A percentile compares a stretch with the other conserved stretches of the same genome.
phyloP scores from a whole-genome alignment of 2,797 vertebrate species.

The Micromesistius poutassou region DNA sequence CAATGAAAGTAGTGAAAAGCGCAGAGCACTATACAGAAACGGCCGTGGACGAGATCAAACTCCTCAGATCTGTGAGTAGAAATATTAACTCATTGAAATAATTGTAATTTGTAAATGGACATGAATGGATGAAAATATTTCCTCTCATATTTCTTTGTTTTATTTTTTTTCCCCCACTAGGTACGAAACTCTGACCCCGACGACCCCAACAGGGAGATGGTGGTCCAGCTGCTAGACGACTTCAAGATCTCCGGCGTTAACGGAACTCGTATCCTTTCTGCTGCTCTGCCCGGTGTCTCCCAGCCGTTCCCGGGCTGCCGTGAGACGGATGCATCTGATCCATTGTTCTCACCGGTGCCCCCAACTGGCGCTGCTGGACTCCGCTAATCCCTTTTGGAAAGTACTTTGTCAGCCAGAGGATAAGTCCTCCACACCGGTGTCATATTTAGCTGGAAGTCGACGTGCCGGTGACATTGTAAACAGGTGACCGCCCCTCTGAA shows the following conservation, averaged over 20 bases:
- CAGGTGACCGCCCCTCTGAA: slow-evolving; percentile 39
- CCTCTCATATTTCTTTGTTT: background rate
- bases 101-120: background rate
- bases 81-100: background rate
- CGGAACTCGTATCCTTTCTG: slow-evolving; percentile 91
- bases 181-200: slow-evolving; percentile 89
- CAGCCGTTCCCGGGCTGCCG: background rate
- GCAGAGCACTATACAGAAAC: slow-evolving; percentile 99
- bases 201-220: slow-evolving; percentile 90
- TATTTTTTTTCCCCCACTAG: slow-evolving; percentile 60
- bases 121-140: background rate
- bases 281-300: background rate
- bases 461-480: slow-evolving; percentile 35
- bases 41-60: slow-evolving; percentile 94
- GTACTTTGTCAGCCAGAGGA: background rate
- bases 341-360: background rate
- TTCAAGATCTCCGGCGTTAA: slow-evolving; percentile 98
- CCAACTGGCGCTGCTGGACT: background rate
- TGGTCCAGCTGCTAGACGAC: slow-evolving; percentile 94
- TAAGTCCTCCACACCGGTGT: slow-evolving; percentile 21
- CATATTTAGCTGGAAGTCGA: slow-evolving; percentile 20
- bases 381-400: slow-evolving; percentile 11
- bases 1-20: slow-evolving; percentile 99
- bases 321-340: background rate
- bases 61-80: slow-evolving; percentile 90